phyloP scores from a whole-genome alignment of 2,113 vertebrate genomes.

The Acanthisitta chloris region DNA sequence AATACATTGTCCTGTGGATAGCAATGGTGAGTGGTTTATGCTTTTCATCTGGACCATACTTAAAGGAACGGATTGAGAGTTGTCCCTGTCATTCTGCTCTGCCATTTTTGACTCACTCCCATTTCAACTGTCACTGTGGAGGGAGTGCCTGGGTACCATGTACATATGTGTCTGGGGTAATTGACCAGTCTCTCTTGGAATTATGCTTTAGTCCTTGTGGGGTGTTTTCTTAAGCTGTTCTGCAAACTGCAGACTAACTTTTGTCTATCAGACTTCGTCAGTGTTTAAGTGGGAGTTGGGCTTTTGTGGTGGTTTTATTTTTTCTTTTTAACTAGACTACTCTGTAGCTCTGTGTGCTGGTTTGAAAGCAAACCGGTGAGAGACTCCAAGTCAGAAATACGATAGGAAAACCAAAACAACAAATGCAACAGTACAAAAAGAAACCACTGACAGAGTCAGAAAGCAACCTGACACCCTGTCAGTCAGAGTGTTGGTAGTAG shows the following conservation, averaged over 20 bases:
- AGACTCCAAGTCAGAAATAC: no score
- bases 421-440: no score
- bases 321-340: not conserved
- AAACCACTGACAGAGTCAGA: no score
- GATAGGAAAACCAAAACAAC: no score
- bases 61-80: not conserved
- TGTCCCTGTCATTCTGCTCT: not conserved
- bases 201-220: not conserved
- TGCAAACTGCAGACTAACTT: not conserved
- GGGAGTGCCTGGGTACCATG: not conserved
- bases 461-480: no score
- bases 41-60: not conserved
- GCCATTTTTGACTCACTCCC: not conserved
- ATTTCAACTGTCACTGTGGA: not conserved
- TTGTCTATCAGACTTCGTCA: not conserved
- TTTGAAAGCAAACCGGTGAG: no score
- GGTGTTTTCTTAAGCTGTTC: not conserved
- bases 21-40: conserved; percentile 81
- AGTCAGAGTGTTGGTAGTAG: no score
- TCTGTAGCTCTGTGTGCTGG: not conserved
- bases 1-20: conserved; percentile 90
- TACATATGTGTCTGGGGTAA: not conserved
- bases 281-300: not conserved
- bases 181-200: not conserved
- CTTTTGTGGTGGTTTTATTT: not conserved